Conservation (phyloP, 2,888 invertebrate genomes). For the Patella depressa region DNA sequence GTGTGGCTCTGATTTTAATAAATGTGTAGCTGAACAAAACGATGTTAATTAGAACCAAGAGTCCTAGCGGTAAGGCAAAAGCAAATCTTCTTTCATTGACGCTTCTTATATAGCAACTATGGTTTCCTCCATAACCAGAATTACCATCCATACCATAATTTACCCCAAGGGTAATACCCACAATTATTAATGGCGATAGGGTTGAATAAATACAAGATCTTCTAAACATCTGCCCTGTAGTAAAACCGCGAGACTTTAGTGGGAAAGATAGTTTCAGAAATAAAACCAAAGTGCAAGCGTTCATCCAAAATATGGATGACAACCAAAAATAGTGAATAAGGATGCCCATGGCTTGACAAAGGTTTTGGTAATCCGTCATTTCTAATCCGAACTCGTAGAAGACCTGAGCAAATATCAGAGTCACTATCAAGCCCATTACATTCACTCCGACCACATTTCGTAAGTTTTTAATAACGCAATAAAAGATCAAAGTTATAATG, state of each 20-base stretch:
- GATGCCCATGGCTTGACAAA: not conserved
- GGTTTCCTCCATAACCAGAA: not conserved
- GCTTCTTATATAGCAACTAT: not conserved
- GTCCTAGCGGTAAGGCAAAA: not conserved
- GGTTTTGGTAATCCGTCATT: not conserved
- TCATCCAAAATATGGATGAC: not conserved
- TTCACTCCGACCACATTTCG: not conserved
- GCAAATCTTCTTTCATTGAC: not conserved
- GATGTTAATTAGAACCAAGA: not conserved
- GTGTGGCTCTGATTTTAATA: not conserved
- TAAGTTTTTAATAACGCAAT: not conserved
- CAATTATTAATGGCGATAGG: not conserved
- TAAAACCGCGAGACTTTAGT: not conserved
- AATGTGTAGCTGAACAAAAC: not conserved
- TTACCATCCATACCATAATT: not conserved
- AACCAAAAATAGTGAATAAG: constrained; percentile 4
- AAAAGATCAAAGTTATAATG: not conserved
- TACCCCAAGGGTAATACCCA: not conserved
- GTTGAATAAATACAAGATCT: not conserved
- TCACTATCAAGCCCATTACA: not conserved
- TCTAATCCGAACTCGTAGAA: constrained; percentile 5
- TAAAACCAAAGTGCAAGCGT: not conserved
- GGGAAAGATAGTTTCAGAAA: constrained; percentile 7
- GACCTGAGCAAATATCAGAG: not conserved
- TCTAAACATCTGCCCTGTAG: not conserved